Base-by-base conservation (phyloP, 1,140 invertebrate genomes). In the Drosophila repleta region DNA sequence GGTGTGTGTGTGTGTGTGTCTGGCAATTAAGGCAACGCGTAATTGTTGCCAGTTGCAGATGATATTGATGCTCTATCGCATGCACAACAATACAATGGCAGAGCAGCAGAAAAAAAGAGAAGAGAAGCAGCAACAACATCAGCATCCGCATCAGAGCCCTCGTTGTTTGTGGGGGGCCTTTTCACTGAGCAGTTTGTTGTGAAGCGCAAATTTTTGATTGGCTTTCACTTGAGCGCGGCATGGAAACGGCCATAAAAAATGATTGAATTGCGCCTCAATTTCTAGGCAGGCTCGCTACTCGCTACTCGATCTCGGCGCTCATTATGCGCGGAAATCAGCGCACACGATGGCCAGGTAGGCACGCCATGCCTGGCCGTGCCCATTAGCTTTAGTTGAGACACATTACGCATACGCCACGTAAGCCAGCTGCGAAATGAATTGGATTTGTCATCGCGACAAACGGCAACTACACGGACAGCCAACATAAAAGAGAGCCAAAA, bases 11-110 rank as follows among this genome's bases (percentile, higher is more conserved):
- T 48, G 39, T 53, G 62, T 58, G 45, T 62, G 64, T 82, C 70
- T 60, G 78, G 82, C 82, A 87, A 87, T 87, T 87, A 87, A 88
- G 82, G 83, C 83, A 71, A 24, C 83, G 83, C 79, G 83, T 82
- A 87, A 87, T 87, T 87, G 82, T 82, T 87, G 78, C 82, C 82
- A 76, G 83, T 87, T 85, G 82, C 74, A 74, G 70, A 62, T 69
- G 74, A 74, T 74, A 74, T 74, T 68, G 71, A 74, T 85, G 77
- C 72, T 51, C 29, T 67, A 58, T 63, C 35, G 24, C 53, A 60
- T 62, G 46, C 57, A 56, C 52, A 46, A 52, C 62, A 55, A 52
- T 20, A 43, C 69, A 56, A 35, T 43, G 17, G 39, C 39, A 29
- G 7, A 29, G 29, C 7, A 29, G 29, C 29, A 49, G 75, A 49